These are phyloP conservation scores for Tromatobia lineatoria DNA, from an alignment of 2,888 invertebrate genomes.

Conservation along the genomic window DNA sequence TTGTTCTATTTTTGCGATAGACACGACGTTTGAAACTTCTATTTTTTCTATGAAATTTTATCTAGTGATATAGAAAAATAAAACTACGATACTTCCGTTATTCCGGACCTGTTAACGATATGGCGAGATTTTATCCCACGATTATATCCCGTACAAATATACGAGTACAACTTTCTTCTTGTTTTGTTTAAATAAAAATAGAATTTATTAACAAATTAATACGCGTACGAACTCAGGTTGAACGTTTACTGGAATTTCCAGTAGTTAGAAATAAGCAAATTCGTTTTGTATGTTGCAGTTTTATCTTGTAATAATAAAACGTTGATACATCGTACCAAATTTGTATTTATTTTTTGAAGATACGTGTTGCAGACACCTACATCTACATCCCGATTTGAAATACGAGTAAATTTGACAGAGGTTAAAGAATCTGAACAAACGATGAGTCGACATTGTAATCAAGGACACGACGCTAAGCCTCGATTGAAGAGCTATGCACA, in stretches of 20 bases:
- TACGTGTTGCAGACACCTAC: neutral
- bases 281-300: constrained; percentile 62
- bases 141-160: constrained; percentile 39
- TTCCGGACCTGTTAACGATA: constrained; percentile 47
- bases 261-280: constrained; percentile 6
- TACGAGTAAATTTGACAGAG: no score
- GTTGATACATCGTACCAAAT: constrained; percentile 22
- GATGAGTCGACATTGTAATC: neutral
- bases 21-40: constrained; percentile 52
- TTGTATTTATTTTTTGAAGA: neutral
- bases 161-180: constrained; percentile 31
- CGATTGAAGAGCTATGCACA: constrained; percentile 29
- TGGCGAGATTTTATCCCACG: constrained; percentile 53
- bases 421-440: neutral
- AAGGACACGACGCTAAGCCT: constrained; percentile 31
- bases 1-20: neutral
- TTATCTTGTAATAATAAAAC: constrained; percentile 68
- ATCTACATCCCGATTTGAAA: neutral
- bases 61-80: constrained; percentile 59
- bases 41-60: constrained; percentile 77
- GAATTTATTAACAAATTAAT: constrained; percentile 24
- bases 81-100: constrained; percentile 64
- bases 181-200: constrained; percentile 2
- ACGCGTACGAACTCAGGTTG: constrained; percentile 33
- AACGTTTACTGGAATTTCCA: constrained; percentile 26